Percentiles rank a stretch among this genome's conserved stretches.
These are phyloP conservation scores for Mesitornis unicolor DNA, from an alignment of 2,113 vertebrate genomes.

Conservation along the genomic window DNA sequence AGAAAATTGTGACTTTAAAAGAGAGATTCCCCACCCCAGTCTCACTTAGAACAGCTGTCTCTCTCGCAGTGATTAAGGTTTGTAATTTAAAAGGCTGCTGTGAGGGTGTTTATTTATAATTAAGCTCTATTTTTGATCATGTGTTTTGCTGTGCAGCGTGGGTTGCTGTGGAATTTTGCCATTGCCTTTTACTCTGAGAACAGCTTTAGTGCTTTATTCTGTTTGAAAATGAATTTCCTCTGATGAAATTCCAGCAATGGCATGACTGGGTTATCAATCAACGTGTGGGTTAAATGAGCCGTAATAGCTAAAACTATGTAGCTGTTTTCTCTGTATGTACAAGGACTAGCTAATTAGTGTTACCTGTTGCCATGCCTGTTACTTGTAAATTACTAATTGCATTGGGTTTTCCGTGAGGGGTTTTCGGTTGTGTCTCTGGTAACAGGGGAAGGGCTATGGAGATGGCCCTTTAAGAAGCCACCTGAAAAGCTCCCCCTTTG, in stretches of 20 bases:
- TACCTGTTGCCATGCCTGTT: not conserved
- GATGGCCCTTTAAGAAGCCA: too few species aligned
- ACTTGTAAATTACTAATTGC: not conserved
- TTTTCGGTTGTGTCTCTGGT: too few species aligned
- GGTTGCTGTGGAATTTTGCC: not conserved
- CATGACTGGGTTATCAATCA: not conserved
- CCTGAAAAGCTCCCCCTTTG: too few species aligned
- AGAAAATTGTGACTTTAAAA: not conserved
- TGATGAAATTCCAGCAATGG: not conserved
- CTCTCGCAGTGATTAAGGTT: not conserved
- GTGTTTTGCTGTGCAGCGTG: not conserved
- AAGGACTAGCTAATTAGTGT: not conserved
- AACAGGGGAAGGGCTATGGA: too few species aligned
- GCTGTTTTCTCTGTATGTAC: rapidly evolving
- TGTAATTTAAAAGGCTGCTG: not conserved
- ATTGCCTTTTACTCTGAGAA: not conserved
- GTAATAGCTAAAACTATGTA: not conserved
- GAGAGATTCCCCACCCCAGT: not conserved
- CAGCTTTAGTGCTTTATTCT: not conserved
- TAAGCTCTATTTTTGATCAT: not conserved
- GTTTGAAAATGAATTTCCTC: not conserved
- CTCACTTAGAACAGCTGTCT: not conserved
- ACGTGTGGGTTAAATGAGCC: not conserved
- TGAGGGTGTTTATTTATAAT: not conserved
- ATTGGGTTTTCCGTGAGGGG: too few species aligned